phyloP scores from a whole-genome alignment of 2,888 invertebrate species.

The Arrhopalites spinosus region DNA sequence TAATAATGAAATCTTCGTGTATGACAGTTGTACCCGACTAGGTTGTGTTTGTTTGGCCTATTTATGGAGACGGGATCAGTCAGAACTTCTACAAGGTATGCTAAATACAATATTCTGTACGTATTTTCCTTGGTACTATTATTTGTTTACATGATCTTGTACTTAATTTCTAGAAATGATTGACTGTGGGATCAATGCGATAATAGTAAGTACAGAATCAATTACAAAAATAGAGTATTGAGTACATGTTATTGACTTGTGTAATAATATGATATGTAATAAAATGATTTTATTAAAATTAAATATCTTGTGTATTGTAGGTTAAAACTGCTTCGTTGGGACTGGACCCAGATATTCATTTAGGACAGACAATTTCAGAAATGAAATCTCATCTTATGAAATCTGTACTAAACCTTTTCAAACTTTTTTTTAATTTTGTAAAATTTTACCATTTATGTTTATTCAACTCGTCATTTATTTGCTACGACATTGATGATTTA shows the following conservation, averaged over 20 bases:
- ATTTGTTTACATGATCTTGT: not conserved
- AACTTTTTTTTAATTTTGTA: too few species aligned
- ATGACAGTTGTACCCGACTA: conserved; percentile 80
- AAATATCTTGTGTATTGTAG: not conserved
- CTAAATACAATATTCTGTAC: too few species aligned
- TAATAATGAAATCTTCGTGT: not conserved
- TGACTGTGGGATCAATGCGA: conserved; percentile 85
- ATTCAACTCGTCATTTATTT: too few species aligned
- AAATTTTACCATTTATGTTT: conserved; percentile 4
- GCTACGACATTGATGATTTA: too few species aligned
- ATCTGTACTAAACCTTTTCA: conserved; percentile 67
- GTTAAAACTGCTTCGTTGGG: conserved; percentile 94
- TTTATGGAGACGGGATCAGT: conserved; percentile 95
- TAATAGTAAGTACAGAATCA: conserved; percentile 98
- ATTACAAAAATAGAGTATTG: too few species aligned
- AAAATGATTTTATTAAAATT: too few species aligned
- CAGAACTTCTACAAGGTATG: conserved; percentile 91
- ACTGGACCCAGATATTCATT: conserved; percentile 80
- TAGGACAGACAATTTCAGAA: conserved; percentile 82
- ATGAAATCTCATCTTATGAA: conserved; percentile 84
- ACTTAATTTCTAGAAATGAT: conserved; percentile 63
- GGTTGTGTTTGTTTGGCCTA: conserved; percentile 88
- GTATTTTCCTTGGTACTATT: too few species aligned
- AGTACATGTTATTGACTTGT: too few species aligned
- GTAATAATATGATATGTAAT: too few species aligned